Conservation (phyloP, 2,797 vertebrate species). For the Nannoperca obscura region DNA sequence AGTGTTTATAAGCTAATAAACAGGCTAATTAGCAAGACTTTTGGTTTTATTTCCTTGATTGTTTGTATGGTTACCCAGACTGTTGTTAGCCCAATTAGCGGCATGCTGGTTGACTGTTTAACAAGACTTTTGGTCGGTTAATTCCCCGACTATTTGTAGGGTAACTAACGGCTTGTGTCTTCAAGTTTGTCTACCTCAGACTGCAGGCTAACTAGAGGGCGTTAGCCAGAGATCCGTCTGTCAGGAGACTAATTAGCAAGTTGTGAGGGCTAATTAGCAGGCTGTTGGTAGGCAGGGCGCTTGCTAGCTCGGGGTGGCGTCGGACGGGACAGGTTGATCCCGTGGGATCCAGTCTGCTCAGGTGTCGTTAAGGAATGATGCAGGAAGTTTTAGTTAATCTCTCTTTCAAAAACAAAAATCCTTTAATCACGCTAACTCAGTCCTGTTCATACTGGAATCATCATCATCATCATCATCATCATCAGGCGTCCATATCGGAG, state of each 20-base stretch:
- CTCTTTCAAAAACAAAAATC: conserved; percentile 60
- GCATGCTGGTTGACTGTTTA: background rate
- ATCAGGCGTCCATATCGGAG: conserved; percentile 51
- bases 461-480: conserved; percentile 50
- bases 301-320: conserved; percentile 23
- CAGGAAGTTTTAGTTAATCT: conserved; percentile 71
- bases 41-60: background rate
- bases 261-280: conserved; percentile 1
- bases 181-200: background rate
- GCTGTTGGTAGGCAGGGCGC: conserved; percentile 24
- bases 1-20: too few species aligned
- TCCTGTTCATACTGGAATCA: conserved; percentile 68
- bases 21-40: background rate
- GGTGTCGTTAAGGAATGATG: conserved; percentile 78
- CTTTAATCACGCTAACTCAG: conserved; percentile 59
- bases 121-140: background rate
- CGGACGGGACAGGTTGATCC: conserved; percentile 14
- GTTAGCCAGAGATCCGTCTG: background rate
- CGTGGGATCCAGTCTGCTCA: conserved; percentile 54
- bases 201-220: conserved; percentile 3
- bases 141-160: background rate
- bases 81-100: background rate
- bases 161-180: background rate
- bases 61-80: background rate
- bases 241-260: background rate